These are phyloP conservation scores for Crambe crambe DNA, from an alignment of 37 sponge, comb jelly and placozoan genomes.

Conservation along the genomic window DNA sequence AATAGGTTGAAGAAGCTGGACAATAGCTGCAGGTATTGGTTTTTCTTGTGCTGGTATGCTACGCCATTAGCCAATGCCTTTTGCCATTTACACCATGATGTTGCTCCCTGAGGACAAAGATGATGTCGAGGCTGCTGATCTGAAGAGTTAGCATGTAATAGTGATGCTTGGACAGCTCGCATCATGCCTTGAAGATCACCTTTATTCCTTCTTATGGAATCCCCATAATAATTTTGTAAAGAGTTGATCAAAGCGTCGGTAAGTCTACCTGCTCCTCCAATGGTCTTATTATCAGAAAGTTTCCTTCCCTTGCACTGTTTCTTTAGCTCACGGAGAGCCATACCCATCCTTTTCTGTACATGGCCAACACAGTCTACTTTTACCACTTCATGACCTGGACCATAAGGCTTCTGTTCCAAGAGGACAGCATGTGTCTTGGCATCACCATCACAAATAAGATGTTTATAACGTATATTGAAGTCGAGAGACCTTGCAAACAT, in stretches of 20 bases:
- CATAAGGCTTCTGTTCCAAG: slow-evolving; percentile 26
- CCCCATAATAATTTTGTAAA: slow-evolving; percentile 48
- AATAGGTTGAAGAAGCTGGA: background rate
- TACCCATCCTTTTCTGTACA: slow-evolving; percentile 37
- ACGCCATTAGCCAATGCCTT: background rate
- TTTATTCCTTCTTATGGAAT: slow-evolving; percentile 18
- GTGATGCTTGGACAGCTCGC: slow-evolving; percentile 23
- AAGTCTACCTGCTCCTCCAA: slow-evolving; percentile 36
- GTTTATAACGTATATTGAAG: slow-evolving; percentile 1
- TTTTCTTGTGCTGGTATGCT: slow-evolving; percentile 9
- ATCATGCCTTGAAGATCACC: slow-evolving; percentile 25
- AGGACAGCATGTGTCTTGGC: slow-evolving; percentile 3
- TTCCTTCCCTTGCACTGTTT: background rate
- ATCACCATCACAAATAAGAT: slow-evolving; percentile 20
- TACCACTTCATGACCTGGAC: background rate
- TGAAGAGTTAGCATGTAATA: slow-evolving; percentile 20
- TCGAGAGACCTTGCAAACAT: slow-evolving; percentile 1
- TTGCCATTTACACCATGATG: slow-evolving; percentile 35
- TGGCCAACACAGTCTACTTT: slow-evolving; percentile 38
- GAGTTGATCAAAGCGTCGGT: slow-evolving; percentile 20
- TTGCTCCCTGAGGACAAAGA: slow-evolving; percentile 17
- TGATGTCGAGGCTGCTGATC: slow-evolving; percentile 26
- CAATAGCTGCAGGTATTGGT: background rate
- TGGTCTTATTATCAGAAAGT: slow-evolving; percentile 6
- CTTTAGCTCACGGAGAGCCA: slow-evolving; percentile 12